phyloP scores from a whole-genome alignment of 2,113 vertebrate species.

The Erythrocercus mccallii region DNA sequence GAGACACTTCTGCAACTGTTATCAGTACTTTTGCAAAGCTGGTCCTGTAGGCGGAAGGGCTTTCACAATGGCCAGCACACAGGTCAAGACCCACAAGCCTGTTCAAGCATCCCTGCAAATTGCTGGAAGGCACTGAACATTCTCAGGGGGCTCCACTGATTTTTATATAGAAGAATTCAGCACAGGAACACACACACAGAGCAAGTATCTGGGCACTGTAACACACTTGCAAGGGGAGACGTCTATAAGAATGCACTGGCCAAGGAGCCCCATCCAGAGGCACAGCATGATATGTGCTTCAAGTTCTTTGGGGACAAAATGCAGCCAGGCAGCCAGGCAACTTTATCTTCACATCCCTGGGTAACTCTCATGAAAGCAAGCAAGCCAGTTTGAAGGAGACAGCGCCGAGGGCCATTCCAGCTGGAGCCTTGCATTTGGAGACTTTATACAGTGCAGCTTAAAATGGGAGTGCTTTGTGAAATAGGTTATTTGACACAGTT shows the following conservation, averaged over 20 bases:
- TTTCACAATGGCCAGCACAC: neutral
- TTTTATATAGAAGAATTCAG: neutral
- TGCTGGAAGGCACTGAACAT: neutral
- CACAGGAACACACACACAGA: neutral
- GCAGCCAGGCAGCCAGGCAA: neutral
- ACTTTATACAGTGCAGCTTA: neutral
- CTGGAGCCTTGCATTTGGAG: neutral
- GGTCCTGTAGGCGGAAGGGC: fast-evolving
- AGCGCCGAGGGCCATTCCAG: neutral
- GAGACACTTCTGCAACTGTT: neutral
- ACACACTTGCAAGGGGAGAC: neutral
- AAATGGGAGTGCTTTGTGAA: neutral
- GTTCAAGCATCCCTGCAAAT: neutral
- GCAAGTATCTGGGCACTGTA: neutral
- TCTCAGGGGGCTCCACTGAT: neutral
- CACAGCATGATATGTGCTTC: neutral
- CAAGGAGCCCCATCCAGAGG: neutral
- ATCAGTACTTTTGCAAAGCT: neutral
- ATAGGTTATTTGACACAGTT: neutral
- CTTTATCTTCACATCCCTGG: neutral
- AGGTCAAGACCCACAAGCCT: neutral
- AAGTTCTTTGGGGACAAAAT: neutral
- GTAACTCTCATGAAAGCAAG: neutral
- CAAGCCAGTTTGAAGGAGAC: neutral
- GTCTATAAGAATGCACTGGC: neutral